Evolutionary conservation across 2,797 vertebrate species (phyloP).

Genomic region (Rallus crepitans): DNA sequence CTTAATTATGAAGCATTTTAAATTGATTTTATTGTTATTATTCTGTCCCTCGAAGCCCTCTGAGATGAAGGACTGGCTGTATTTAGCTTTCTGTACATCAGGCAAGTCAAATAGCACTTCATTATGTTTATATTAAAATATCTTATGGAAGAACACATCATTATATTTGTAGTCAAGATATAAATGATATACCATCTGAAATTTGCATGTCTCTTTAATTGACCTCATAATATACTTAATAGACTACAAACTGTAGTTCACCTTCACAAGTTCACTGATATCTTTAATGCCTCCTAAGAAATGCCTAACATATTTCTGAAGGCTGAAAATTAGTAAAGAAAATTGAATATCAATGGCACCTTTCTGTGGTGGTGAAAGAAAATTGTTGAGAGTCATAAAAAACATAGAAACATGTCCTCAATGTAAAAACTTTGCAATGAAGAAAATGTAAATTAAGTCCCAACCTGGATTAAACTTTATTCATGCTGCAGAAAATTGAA

Average conservation of each 20-base stretch:
- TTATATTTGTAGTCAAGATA: slow-evolving; percentile 28
- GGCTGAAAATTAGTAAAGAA: not conserved
- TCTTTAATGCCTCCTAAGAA: not conserved
- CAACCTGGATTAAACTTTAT: not conserved
- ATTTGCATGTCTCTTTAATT: not conserved
- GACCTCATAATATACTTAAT: not conserved
- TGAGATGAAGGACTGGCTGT: not conserved
- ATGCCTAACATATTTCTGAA: not conserved
- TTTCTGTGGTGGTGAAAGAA: not conserved
- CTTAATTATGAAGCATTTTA: not conserved
- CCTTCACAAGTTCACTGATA: not conserved
- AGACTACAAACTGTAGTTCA: not conserved
- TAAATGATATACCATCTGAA: not conserved
- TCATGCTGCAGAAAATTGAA: not conserved
- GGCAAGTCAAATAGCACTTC: no score
- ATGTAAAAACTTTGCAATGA: not conserved
- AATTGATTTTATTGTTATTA: not conserved
- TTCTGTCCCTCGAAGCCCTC: not conserved
- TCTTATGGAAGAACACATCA: not conserved
- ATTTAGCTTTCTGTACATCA: not conserved
- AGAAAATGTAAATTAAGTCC: not conserved
- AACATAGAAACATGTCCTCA: not conserved
- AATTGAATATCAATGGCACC: not conserved
- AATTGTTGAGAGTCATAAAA: not conserved
- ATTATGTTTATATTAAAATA: not conserved